Evolutionary conservation across 2,113 vertebrate genomes (phyloP).

Genomic region (Uria aalge): DNA sequence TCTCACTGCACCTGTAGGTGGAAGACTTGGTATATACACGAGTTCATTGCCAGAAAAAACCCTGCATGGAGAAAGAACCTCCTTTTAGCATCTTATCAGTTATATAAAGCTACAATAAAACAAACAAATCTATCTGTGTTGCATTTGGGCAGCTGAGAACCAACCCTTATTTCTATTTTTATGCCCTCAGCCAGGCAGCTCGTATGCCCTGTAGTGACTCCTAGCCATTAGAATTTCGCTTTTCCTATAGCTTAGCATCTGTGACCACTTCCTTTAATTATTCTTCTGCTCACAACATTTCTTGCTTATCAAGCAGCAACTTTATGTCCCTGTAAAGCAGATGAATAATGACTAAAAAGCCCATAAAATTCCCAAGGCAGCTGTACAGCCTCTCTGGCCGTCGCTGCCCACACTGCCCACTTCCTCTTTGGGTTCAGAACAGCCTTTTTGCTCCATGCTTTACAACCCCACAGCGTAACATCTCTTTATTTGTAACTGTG

Average conservation of each 20-base stretch:
- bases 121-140: background rate
- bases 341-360: background rate
- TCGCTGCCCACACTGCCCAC: fast-evolving
- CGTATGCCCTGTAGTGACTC: background rate
- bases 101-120: background rate
- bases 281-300: background rate
- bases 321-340: background rate
- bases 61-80: background rate
- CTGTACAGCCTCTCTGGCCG: background rate
- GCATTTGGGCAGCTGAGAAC: background rate
- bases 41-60: background rate
- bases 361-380: background rate
- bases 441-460: background rate
- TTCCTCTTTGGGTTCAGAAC: background rate
- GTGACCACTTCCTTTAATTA: background rate
- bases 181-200: background rate
- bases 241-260: background rate
- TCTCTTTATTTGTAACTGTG: background rate
- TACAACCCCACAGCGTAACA: background rate
- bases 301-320: background rate
- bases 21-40: background rate
- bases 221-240: background rate
- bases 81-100: background rate
- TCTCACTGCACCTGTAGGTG: slow-evolving; percentile 14
- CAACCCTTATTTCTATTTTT: background rate